Evolutionary conservation across 1,140 invertebrate genomes (phyloP).

Genomic region (Drosophila repleta): DNA sequence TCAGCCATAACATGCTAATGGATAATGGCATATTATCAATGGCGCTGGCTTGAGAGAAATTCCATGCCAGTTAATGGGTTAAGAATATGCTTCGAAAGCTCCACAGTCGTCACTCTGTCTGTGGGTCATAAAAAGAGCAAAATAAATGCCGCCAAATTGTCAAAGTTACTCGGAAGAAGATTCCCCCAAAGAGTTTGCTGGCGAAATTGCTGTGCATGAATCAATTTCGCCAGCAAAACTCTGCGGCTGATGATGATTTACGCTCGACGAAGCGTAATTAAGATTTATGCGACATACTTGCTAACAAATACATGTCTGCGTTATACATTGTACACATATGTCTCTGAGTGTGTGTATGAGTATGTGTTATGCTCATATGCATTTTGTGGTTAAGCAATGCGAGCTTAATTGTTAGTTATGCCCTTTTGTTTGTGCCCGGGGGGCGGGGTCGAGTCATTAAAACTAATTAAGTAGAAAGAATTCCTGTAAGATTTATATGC

Average conservation of each 20-base stretch:
- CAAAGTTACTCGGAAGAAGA: slow-evolving; percentile 49
- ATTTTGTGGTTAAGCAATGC: slow-evolving; percentile 42
- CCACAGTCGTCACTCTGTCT: slow-evolving; percentile 50
- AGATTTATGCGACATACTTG: slow-evolving; percentile 73
- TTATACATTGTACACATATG: slow-evolving; percentile 2
- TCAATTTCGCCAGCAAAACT: slow-evolving; percentile 58
- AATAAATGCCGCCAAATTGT: slow-evolving; percentile 55
- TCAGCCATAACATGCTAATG: slow-evolving; percentile 39
- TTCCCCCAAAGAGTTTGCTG: slow-evolving; percentile 34
- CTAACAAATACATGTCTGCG: slow-evolving; percentile 37
- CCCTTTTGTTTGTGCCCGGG: slow-evolving; percentile 60
- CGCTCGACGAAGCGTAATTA: slow-evolving; percentile 78
- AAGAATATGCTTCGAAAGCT: slow-evolving; percentile 12
- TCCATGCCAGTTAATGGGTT: slow-evolving; percentile 21
- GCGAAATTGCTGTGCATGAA: slow-evolving; percentile 51
- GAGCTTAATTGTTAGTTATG: slow-evolving; percentile 77
- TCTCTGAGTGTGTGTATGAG: slow-evolving; percentile 7
- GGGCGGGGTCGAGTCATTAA: slow-evolving; percentile 50
- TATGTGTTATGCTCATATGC: slow-evolving; percentile 35
- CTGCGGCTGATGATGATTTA: slow-evolving; percentile 75
- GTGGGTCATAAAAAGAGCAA: slow-evolving; percentile 66
- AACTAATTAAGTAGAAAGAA: slow-evolving; percentile 81
- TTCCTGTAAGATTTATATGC: slow-evolving; percentile 69
- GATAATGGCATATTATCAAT: slow-evolving; percentile 25
- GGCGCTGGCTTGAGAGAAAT: slow-evolving; percentile 15